Base-by-base conservation (phyloP, 2,888 invertebrate species). In the Barypeithes pellucidus region DNA sequence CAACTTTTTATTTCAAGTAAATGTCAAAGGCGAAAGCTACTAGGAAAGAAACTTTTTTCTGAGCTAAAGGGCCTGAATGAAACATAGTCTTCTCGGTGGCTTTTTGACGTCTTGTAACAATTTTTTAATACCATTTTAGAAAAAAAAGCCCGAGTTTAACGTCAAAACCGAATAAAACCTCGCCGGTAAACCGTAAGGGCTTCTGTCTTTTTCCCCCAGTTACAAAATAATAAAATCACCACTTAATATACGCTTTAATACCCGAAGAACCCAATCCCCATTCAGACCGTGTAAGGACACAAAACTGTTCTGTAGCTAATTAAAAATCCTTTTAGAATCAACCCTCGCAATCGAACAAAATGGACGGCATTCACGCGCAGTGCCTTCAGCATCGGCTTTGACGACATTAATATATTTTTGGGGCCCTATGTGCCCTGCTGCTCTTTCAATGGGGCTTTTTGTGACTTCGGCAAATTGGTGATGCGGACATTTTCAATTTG, bases 331-430 rank as follows among this genome's bases (percentile, higher is more conserved):
- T 57, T 57, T 54, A 57, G 62, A 70, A 70, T 67, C 70, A 70
- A 70, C 74, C 70, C 74, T 74, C 74, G 67, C 67, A 67, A 70
- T 74, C 69, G 67, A 70, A 74, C 74, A 74, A 74, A 74, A 74
- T 74, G 70, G 74, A 74, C 74, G 74, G 74, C 70, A 69, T 74
- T 74, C 70, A 74, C 74, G 74, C 74, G 74, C 67, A 62, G 45
- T 74, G 74, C 74, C 74, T 74, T 70, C 74, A 74, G 67, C 74
- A 74, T 70, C 45, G 74, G 74, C 74, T 74, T 74, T 74, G 74
- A 74, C 67, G 61, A 74, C 70, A 74, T 74, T 74, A 74, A 74
- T 74, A 74, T 70, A 70, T 60, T 68, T 68, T 68, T 63, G 47
- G 57, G 59, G 60, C 14, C 67, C 50, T 41, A 29, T 14, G 29